These are phyloP conservation scores for Forbesichthys agassizii DNA, from an alignment of 2,113 vertebrate genomes.

Conservation along the genomic window DNA sequence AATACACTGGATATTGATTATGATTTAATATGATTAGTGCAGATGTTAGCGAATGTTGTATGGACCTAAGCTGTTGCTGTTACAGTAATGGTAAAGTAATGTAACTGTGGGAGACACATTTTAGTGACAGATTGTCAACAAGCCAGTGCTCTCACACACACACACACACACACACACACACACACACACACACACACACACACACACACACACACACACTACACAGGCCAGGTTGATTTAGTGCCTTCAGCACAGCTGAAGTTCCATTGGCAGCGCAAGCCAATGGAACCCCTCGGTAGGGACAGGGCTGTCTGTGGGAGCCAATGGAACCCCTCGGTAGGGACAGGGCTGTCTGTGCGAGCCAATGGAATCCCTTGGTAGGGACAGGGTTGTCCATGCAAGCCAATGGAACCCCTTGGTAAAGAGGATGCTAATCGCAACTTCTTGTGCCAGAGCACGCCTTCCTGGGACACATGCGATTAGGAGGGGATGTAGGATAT, in stretches of 20 bases:
- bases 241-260: slow-evolving; percentile 52
- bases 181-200: neutral
- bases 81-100: neutral
- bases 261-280: neutral
- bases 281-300: slow-evolving; percentile 16
- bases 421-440: slow-evolving; percentile 76
- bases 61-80: no score
- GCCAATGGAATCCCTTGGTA: slow-evolving; percentile 59
- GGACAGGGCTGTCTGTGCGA: slow-evolving; percentile 58
- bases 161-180: slow-evolving; percentile 7
- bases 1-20: no score
- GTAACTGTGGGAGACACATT: slow-evolving; percentile 11
- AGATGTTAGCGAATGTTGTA: no score
- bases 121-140: slow-evolving; percentile 6
- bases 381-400: slow-evolving; percentile 58
- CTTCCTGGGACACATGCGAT: slow-evolving; percentile 80
- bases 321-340: slow-evolving; percentile 34
- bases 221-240: slow-evolving; percentile 32
- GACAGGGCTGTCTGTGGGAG: slow-evolving; percentile 31
- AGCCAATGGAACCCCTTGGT: slow-evolving; percentile 64
- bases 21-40: no score
- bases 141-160: slow-evolving; percentile 20
- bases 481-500: slow-evolving; percentile 66
- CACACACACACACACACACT: neutral
- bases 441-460: slow-evolving; percentile 75